Evolutionary conservation across 2,113 vertebrate species (phyloP).

Genomic region (Alexandromys fortis): DNA sequence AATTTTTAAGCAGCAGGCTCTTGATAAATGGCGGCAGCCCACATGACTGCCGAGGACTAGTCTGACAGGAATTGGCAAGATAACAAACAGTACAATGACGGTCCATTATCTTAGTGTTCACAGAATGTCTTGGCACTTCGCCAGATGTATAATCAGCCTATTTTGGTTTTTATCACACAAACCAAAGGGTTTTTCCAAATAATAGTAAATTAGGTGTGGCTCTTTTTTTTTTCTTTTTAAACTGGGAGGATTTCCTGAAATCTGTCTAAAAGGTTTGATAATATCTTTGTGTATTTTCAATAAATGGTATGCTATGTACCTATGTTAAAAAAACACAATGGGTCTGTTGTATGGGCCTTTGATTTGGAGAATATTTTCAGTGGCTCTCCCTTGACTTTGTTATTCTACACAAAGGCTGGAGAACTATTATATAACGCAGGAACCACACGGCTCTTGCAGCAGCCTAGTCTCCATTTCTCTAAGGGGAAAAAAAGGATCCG

Average conservation of each 20-base stretch:
- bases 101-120: constrained; percentile 52
- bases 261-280: constrained; percentile 68
- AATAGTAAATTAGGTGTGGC: constrained; percentile 61
- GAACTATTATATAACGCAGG: not conserved
- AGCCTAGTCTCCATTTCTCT: not conserved
- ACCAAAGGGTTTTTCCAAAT: constrained; percentile 69
- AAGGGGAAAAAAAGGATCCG: not conserved
- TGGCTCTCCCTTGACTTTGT: not conserved
- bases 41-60: constrained; percentile 8
- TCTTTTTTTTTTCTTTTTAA: constrained; percentile 38
- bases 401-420: constrained; percentile 10
- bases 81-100: constrained; percentile 69
- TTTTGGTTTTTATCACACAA: constrained; percentile 71
- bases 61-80: constrained; percentile 62
- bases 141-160: constrained; percentile 64
- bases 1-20: constrained; percentile 35
- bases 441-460: rapidly evolving
- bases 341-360: constrained; percentile 22
- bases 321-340: constrained; percentile 51
- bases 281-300: constrained; percentile 70
- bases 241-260: constrained; percentile 77
- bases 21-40: constrained; percentile 64
- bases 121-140: constrained; percentile 59
- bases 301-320: constrained; percentile 59
- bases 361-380: constrained; percentile 44